Percentiles rank a stretch among this genome's conserved stretches.
Evolutionary conservation across 2,113 vertebrate species (phyloP).

Genomic region (Tachysurus vachellii): DNA sequence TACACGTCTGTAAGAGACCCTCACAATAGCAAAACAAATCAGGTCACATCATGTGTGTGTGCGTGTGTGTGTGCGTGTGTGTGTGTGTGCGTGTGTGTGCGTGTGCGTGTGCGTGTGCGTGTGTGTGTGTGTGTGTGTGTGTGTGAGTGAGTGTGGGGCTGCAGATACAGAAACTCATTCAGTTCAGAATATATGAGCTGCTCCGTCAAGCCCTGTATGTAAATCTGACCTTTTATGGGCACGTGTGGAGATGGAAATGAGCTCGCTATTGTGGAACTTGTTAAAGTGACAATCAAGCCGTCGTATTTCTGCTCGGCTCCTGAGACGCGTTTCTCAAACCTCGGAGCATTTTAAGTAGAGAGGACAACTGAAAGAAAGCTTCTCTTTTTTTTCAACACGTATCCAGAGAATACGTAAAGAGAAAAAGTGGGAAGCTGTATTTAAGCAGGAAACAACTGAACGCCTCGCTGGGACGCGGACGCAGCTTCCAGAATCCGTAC

Average conservation of each 20-base stretch:
- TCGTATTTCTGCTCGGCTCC: slow-evolving; percentile 30
- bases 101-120: too few relatives aligned
- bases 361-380: neutral
- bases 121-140: neutral
- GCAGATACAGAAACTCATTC: slow-evolving; percentile 15
- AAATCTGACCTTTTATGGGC: slow-evolving; percentile 50
- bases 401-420: slow-evolving; percentile 3
- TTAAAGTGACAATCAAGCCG: slow-evolving; percentile 50
- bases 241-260: slow-evolving; percentile 32
- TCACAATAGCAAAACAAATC: slow-evolving; percentile 8
- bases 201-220: slow-evolving; percentile 33
- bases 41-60: neutral
- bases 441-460: slow-evolving; percentile 10
- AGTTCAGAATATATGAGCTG: slow-evolving; percentile 27
- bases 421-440: neutral
- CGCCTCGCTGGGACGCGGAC: neutral
- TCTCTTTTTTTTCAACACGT: neutral
- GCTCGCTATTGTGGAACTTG: slow-evolving; percentile 40
- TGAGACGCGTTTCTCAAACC: slow-evolving; percentile 10
- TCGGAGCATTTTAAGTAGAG: neutral
- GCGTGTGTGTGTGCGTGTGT: too few relatives aligned
- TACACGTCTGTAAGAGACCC: neutral
- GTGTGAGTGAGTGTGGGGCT: neutral
- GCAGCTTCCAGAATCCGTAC: neutral
- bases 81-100: too few relatives aligned